phyloP scores from a whole-genome alignment of 2,113 vertebrate genomes.

The Psettodes erumei region DNA sequence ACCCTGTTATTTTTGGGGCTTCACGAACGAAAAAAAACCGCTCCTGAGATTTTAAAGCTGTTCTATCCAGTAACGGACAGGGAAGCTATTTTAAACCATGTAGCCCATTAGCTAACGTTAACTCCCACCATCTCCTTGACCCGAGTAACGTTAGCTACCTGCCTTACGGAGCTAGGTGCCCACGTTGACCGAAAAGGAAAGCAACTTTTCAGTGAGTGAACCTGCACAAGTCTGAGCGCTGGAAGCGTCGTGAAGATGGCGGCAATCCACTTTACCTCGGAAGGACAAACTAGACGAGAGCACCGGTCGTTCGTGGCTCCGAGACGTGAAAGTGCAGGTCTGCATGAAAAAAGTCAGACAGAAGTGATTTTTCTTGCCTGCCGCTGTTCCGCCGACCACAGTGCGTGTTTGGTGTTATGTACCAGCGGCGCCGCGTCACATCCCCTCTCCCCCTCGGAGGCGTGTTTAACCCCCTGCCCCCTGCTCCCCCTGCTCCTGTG shows the following conservation, averaged over 20 bases:
- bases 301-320: constrained; percentile 19
- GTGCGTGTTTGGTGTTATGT: constrained; percentile 70
- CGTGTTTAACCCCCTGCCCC: constrained; percentile 43
- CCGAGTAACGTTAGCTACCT: constrained; percentile 33
- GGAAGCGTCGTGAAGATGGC: accelerated
- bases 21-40: not conserved
- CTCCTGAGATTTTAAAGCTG: not conserved
- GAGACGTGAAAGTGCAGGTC: constrained; percentile 23
- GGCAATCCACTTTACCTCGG: constrained; percentile 21
- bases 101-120: not conserved
- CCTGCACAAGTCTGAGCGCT: not conserved
- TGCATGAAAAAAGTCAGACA: constrained; percentile 1
- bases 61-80: accelerated
- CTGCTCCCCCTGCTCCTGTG: no score
- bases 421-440: constrained; percentile 70
- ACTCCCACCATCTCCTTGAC: not conserved
- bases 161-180: constrained; percentile 47
- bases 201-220: constrained; percentile 58
- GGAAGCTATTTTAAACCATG: not conserved
- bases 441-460: constrained; percentile 55
- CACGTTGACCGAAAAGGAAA: constrained; percentile 64
- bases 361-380: constrained; percentile 39
- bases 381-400: constrained; percentile 39
- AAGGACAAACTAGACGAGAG: constrained; percentile 25
- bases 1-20: not conserved